Conservation (phyloP, 2,888 invertebrate species). For the Achlya flavicornis region DNA sequence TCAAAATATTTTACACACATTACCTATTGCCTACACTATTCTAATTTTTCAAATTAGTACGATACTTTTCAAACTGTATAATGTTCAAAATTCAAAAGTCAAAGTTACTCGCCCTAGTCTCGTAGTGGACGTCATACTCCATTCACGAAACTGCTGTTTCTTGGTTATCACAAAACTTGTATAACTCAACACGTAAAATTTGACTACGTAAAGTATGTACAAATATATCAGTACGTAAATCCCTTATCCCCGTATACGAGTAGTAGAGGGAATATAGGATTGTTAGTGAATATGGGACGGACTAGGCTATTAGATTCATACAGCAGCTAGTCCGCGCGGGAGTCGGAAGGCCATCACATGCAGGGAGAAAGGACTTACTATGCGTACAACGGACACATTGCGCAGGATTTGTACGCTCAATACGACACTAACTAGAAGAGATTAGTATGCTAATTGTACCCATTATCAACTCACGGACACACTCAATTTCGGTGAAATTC, state of each 20-base stretch:
- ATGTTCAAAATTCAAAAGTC: slow-evolving; percentile 59
- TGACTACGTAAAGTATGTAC: slow-evolving; percentile 19
- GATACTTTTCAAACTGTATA: slow-evolving; percentile 65
- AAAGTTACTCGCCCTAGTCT: slow-evolving; percentile 81
- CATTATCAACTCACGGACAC: slow-evolving; percentile 64
- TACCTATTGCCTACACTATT: slow-evolving; percentile 68
- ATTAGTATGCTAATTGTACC: slow-evolving; percentile 77
- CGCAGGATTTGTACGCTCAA: slow-evolving; percentile 63
- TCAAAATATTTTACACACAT: slow-evolving; percentile 53
- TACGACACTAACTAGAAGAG: slow-evolving; percentile 76
- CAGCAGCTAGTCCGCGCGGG: slow-evolving; percentile 28
- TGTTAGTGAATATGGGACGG: slow-evolving; percentile 32
- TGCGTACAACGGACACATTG: slow-evolving; percentile 55
- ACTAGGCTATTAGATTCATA: slow-evolving; percentile 38
- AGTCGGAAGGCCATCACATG: slow-evolving; percentile 38
- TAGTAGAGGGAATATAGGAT: slow-evolving; percentile 38
- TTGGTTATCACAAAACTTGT: slow-evolving; percentile 66
- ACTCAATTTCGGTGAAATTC: slow-evolving; percentile 66
- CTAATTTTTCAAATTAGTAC: slow-evolving; percentile 67
- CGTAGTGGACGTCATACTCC: slow-evolving; percentile 69
- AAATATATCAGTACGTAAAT: slow-evolving; percentile 18
- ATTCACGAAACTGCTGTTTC: slow-evolving; percentile 67
- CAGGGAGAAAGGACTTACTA: slow-evolving; percentile 71
- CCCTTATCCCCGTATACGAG: slow-evolving; percentile 46
- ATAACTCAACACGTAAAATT: slow-evolving; percentile 38